Conservation (phyloP, 1,140 invertebrate genomes). For the Coenobita brevimanus region DNA sequence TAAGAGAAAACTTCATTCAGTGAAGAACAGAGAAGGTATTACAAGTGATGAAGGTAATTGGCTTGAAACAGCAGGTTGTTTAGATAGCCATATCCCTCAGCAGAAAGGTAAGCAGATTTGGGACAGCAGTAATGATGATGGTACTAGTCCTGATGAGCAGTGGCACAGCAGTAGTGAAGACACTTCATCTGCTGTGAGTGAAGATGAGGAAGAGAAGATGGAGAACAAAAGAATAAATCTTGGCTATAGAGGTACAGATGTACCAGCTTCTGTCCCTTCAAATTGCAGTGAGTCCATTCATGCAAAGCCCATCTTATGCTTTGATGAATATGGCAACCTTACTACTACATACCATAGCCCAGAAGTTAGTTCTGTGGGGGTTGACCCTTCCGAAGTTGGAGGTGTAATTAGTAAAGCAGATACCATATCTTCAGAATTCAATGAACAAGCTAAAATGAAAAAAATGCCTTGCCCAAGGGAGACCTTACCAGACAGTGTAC, state of each 20-base stretch:
- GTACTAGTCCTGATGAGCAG: neutral
- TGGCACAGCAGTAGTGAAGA: conserved; percentile 21
- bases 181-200: neutral
- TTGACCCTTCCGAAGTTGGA: neutral
- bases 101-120: neutral
- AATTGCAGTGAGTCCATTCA: neutral
- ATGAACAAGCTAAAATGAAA: neutral
- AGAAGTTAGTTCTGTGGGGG: neutral
- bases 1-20: neutral
- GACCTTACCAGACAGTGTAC: neutral
- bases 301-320: conserved; percentile 43
- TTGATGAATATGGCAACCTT: conserved; percentile 63
- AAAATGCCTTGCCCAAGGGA: neutral
- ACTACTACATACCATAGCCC: conserved; percentile 44
- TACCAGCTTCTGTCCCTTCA: neutral
- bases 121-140: neutral
- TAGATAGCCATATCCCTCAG: neutral
- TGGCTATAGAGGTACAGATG: neutral
- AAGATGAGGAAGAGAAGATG: neutral
- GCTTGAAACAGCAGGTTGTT: neutral
- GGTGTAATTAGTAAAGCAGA: neutral
- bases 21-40: neutral
- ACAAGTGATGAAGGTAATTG: neutral
- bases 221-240: neutral
- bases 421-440: neutral